Evolutionary conservation across 37 sponge, comb jelly and placozoan species (phyloP).

Genomic region (Chondrosia reniformis): DNA sequence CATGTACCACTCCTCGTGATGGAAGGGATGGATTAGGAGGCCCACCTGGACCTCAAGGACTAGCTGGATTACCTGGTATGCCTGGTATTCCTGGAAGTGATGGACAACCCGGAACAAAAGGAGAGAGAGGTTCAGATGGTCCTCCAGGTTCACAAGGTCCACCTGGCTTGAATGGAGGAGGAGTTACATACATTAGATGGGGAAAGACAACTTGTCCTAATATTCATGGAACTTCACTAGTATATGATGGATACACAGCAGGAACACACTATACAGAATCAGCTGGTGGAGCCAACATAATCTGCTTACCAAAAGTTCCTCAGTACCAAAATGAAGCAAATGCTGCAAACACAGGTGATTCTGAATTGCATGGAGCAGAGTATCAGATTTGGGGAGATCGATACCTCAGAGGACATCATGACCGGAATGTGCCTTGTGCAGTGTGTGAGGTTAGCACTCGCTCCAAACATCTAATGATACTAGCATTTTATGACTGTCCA

Average conservation of each 20-base stretch:
- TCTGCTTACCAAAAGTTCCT: conserved; percentile 38
- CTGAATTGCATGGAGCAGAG: conserved; percentile 31
- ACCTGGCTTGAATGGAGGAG: conserved; percentile 23
- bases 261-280: background rate
- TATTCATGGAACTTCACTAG: conserved; percentile 26
- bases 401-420: no score
- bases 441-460: conserved; percentile 39
- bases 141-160: conserved; percentile 14
- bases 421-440: conserved; percentile 55
- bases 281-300: conserved; percentile 50
- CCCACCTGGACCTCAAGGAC: conserved; percentile 16
- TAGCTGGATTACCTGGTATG: conserved; percentile 12
- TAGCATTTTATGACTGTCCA: conserved; percentile 34
- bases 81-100: conserved; percentile 28
- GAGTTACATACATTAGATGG: conserved; percentile 47
- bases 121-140: conserved; percentile 22
- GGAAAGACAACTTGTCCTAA: conserved; percentile 41
- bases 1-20: no score
- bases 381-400: no score
- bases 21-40: no score
- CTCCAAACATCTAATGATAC: conserved; percentile 28
- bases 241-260: conserved; percentile 26
- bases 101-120: conserved; percentile 19
- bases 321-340: conserved; percentile 12
- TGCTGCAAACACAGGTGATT: background rate